Evolutionary conservation across 1,140 invertebrate genomes (phyloP).

Genomic region (Apis dorsata): DNA sequence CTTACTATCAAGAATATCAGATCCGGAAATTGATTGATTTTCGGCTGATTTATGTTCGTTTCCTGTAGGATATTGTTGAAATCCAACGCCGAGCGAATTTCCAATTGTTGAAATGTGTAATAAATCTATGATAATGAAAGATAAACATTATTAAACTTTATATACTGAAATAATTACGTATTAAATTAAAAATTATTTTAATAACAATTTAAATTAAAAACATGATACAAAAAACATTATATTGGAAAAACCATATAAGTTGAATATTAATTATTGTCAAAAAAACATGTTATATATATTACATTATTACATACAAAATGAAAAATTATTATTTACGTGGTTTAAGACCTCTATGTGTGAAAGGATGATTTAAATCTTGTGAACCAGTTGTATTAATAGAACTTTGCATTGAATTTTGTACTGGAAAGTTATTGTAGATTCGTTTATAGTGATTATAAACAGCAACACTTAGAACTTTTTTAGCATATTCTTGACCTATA

Average conservation of each 20-base stretch:
- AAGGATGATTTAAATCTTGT: conserved; percentile 85
- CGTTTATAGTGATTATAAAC: conserved; percentile 99
- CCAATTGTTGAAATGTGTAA: conserved; percentile 91
- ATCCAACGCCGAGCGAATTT: conserved; percentile 81
- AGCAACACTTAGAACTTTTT: conserved; percentile 98
- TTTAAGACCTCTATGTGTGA: conserved; percentile 86
- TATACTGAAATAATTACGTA: neutral
- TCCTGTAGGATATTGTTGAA: conserved; percentile 72
- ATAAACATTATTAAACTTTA: neutral
- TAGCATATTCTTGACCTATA: conserved; percentile 98
- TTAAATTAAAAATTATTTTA: no score
- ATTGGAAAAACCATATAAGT: neutral
- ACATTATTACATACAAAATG: conserved; percentile 27
- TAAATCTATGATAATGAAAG: conserved; percentile 83
- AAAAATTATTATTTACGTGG: conserved; percentile 76
- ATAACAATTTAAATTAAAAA: neutral
- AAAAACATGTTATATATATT: neutral
- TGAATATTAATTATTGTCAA: neutral
- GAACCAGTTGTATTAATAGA: conserved; percentile 81
- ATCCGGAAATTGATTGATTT: conserved; percentile 80
- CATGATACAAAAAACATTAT: neutral
- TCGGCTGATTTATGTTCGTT: conserved; percentile 65
- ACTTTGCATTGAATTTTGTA: conserved; percentile 74
- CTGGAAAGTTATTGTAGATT: conserved; percentile 95
- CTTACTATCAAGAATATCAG: conserved; percentile 92